These are phyloP conservation scores for Agrypnus murinus DNA, from an alignment of 2,888 invertebrate species.

Conservation along the genomic window DNA sequence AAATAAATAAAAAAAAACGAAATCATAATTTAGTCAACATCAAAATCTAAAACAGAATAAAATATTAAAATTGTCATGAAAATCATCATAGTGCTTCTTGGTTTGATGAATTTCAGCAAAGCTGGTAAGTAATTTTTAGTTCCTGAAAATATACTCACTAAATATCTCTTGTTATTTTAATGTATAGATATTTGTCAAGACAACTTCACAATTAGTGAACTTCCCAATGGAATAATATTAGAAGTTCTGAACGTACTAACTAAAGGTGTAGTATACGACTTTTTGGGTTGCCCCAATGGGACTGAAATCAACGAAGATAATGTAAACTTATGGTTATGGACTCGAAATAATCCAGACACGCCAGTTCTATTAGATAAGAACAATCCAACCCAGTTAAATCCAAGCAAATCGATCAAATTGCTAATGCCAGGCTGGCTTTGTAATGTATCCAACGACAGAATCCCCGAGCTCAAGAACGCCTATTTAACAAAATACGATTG, in stretches of 20 bases:
- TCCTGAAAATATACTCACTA: too few species aligned
- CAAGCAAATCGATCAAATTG: slow-evolving; percentile 11
- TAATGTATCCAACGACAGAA: neutral
- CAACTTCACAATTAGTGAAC: neutral
- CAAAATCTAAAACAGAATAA: too few species aligned
- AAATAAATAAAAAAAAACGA: too few species aligned
- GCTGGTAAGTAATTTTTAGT: too few species aligned
- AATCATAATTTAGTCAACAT: too few species aligned
- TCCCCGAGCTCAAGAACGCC: slow-evolving; percentile 29
- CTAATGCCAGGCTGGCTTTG: slow-evolving; percentile 37
- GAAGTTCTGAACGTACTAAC: slow-evolving; percentile 8
- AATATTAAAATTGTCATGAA: too few species aligned
- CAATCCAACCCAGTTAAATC: slow-evolving; percentile 2
- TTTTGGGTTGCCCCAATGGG: slow-evolving; percentile 5
- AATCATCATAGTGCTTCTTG: too few species aligned
- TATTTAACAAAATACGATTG: slow-evolving; percentile 30
- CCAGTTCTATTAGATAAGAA: slow-evolving; percentile 2
- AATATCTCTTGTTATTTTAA: too few species aligned
- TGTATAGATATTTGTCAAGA: slow-evolving; percentile 35
- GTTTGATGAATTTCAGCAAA: too few species aligned
- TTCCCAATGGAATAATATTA: slow-evolving; percentile 11
- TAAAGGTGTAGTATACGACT: neutral
- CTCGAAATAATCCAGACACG: neutral
- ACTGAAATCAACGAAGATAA: neutral
- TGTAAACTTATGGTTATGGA: slow-evolving; percentile 19